Evolutionary conservation across 2,113 vertebrate genomes (phyloP), one percentile per base, ranked within the genome.

Genomic region (Chunga burmeisteri): DNA sequence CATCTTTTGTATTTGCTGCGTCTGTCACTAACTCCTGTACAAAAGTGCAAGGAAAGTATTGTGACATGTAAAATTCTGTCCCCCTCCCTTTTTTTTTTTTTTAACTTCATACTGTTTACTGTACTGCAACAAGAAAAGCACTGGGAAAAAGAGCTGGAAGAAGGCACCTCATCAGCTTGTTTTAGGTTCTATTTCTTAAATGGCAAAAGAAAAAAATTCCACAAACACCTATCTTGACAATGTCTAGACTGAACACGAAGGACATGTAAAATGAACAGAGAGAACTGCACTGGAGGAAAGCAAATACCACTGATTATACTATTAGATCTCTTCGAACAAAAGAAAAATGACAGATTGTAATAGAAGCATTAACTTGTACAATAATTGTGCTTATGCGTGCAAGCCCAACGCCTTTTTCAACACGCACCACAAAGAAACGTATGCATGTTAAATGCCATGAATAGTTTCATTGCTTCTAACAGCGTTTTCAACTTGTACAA

Each of bases 1-100:
- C 97, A 70, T 98, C 99, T 98, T 97, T 98, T 68, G 97, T 98
- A 92, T 98, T 97, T 62, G 95, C 97, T 85, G 94, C 98, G 83
- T 98, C 97, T 90, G 97, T 96, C 98, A 98, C 98, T 73, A 99
- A 91, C 59, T 98, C 97, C 98, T 98, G 52, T 13, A 38, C 14
- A 21, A 65, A 98, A 95, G 46, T 15, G 63, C 5, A 85, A 61
- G 49, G 47, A 63, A 59, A 20, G 10, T 49, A 92, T 50, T 79
- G 47, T 32, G 73, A 72, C 53, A 38, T 23, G 25, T 47, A 20
- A 53, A 75, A 77, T 44, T 47, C 44, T 38, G 38, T 9, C 38
- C 9, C 47, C 16, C 26, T 61, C 13, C 52, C 29, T 11, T 58
- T 26, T 73, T 22, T 40, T 66, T 46, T 27, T n/a, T 61, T 73